Percentiles rank a stretch among this genome's conserved stretches.
Evolutionary conservation across 37 sponge, comb jelly and placozoan species (phyloP).

Genomic region (Aphrocallistes beatrix): DNA sequence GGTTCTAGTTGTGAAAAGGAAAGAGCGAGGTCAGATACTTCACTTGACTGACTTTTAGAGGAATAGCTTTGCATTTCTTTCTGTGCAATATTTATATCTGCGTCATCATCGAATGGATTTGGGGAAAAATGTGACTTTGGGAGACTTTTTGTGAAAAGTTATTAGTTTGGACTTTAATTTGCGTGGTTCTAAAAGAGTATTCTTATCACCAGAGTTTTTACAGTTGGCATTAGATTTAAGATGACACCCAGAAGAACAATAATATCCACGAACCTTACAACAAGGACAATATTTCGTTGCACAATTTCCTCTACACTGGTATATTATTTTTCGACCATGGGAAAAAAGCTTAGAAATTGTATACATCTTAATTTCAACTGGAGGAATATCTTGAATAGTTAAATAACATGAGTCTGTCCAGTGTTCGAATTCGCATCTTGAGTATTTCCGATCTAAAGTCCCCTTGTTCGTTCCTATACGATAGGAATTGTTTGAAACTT

Average conservation of each 20-base stretch:
- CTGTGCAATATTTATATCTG: not conserved
- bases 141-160: not conserved
- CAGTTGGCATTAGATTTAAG: not conserved
- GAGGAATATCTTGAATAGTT: not conserved
- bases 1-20: not conserved
- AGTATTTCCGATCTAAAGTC: not conserved
- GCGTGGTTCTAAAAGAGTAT: not conserved
- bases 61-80: not conserved
- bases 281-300: not conserved
- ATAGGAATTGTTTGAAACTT: constrained; percentile 13
- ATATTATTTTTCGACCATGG: not conserved
- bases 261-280: not conserved
- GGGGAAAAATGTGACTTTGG: not conserved
- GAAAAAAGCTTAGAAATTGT: not conserved
- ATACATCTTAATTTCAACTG: not conserved
- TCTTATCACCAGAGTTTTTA: not conserved
- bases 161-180: not conserved
- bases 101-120: not conserved
- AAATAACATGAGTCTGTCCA: not conserved
- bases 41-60: not conserved
- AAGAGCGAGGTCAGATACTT: not conserved
- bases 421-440: not conserved
- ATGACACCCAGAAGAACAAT: not conserved
- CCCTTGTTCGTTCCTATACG: not conserved
- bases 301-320: not conserved